These are phyloP conservation scores for Tiliqua scincoides DNA, from an alignment of 2,113 vertebrate genomes.

Conservation along the genomic window DNA sequence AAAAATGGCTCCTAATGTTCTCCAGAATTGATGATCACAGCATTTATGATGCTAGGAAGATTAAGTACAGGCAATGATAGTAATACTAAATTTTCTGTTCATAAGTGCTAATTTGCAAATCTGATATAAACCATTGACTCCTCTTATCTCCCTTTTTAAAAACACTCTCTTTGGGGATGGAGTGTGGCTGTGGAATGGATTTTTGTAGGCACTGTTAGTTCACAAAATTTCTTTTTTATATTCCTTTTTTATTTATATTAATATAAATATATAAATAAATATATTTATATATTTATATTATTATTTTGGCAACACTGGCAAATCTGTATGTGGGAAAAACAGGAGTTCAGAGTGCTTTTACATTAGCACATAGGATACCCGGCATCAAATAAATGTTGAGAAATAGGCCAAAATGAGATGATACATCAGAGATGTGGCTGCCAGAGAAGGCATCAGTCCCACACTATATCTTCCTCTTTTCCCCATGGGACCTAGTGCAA, in stretches of 20 bases:
- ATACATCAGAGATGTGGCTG: neutral
- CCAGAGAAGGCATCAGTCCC: neutral
- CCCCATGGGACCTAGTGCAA: neutral
- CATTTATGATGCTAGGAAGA: constrained; percentile 31
- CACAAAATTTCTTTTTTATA: neutral
- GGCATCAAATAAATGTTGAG: neutral
- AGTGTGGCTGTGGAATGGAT: neutral
- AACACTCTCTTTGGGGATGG: neutral
- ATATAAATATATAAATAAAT: too few relatives aligned
- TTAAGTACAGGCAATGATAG: constrained; percentile 40
- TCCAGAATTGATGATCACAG: constrained; percentile 49
- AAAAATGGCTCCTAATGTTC: constrained; percentile 6
- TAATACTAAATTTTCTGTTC: constrained; percentile 29
- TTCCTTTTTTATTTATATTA: neutral
- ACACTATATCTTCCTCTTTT: neutral
- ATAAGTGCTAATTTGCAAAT: neutral
- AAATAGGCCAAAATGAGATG: neutral
- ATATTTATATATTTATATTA: too few relatives aligned
- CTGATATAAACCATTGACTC: neutral
- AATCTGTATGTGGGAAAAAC: neutral
- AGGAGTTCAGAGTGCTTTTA: neutral
- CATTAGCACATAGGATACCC: neutral
- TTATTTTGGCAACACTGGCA: neutral
- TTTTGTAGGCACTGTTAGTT: neutral
- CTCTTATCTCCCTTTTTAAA: neutral